Evolutionary conservation across 2,113 vertebrate species (phyloP).

Genomic region (Paramisgurnus dabryanus): DNA sequence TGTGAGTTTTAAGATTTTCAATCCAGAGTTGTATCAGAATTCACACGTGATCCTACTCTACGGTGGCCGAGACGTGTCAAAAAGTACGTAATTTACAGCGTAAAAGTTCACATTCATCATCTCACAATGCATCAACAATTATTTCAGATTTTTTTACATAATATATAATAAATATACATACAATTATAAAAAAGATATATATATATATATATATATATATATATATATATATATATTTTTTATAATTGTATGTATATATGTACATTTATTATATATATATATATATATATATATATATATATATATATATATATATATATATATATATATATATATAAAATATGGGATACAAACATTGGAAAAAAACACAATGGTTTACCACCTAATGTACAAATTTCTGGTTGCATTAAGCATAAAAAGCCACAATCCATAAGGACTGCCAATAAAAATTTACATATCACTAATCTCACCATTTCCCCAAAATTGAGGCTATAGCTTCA

Average conservation of each 20-base stretch:
- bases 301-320: too few relatives aligned
- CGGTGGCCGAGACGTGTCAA: neutral
- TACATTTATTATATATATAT: too few relatives aligned
- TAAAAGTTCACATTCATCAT: neutral
- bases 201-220: too few relatives aligned
- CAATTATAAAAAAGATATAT: neutral
- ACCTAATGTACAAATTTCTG: conserved; percentile 55
- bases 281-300: too few relatives aligned
- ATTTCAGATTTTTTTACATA: too few relatives aligned
- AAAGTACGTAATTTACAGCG: neutral
- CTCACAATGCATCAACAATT: too few relatives aligned
- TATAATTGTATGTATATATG: too few relatives aligned
- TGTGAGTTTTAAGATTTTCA: neutral
- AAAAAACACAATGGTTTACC: conserved; percentile 65
- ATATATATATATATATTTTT: too few relatives aligned
- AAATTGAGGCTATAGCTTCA: conserved; percentile 57
- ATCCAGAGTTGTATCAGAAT: neutral
- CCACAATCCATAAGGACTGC: conserved; percentile 52
- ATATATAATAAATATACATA: too few relatives aligned
- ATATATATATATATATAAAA: neutral
- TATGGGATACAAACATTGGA: conserved; percentile 47
- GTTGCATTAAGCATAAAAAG: conserved; percentile 48
- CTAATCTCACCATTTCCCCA: conserved; percentile 52
- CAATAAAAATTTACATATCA: conserved; percentile 65
- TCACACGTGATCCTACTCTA: neutral